Evolutionary conservation across 2,797 vertebrate genomes (phyloP), one percentile per base, ranked within the genome.

Genomic region (Melanotaenia maccullochi): DNA sequence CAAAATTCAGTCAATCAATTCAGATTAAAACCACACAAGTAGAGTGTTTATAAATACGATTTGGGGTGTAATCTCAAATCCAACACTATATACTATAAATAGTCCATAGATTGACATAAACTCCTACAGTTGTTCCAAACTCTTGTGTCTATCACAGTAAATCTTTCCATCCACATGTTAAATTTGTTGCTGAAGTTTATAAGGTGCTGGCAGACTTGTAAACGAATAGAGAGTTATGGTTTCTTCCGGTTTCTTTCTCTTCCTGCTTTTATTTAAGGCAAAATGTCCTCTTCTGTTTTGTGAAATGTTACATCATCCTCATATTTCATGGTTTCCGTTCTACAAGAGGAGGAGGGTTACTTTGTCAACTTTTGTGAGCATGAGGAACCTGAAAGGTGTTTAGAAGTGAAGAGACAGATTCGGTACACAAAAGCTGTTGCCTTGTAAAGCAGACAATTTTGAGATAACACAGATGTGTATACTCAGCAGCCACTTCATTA

Each of bases 261-360:
- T 92, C 87, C 85, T 81, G 89, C 87, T 87, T 91, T 92, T 93
- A 91, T 94, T 92, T 87, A 72, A 84, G 79, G 71, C 84, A 72
- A 84, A 73, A 71, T 68, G 79, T 90, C 88, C 81, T 81, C 75
- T 76, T 79, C 69, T 79, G 80, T 68, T 89, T 79, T 80, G 82
- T 87, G 71, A 68, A 84, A 84, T 49, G 85, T 91, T 89, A 90
- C 87, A 79, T 90, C 89, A 90, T 76, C 72, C 87, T 89, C 80
- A 68, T 85, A 77, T 92, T 89, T 93, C 85, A 83, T 24, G 2
- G 75, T 38, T 86, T 75, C 51, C 69, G 73, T 75, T 70, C 82
- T 25, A 18, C 24, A 42, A 9, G 0, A 40, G 47, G 36, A 24
- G 51, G 32, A 16, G 54, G n/a, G 24, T 25, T 22, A 20, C 74